Percentiles rank a stretch among this genome's conserved stretches.
phyloP scores from a whole-genome alignment of 23 tunicate species.

The Ascidia mentula region DNA sequence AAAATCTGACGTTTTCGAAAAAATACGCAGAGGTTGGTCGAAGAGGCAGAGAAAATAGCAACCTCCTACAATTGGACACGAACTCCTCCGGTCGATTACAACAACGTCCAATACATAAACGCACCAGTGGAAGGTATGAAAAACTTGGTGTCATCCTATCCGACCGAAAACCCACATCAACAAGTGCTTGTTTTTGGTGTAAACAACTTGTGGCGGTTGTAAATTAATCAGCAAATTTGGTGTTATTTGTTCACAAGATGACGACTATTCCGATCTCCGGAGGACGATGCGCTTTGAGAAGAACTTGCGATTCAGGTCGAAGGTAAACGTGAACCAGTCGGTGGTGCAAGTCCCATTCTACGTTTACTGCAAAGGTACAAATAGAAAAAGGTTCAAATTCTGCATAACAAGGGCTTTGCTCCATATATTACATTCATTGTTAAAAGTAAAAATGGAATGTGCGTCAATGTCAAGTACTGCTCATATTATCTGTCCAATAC shows the following conservation, averaged over 20 bases:
- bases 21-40: slow-evolving; percentile 29
- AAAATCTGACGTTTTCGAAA: too few species aligned
- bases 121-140: neutral
- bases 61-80: slow-evolving; percentile 5
- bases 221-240: neutral
- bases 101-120: slow-evolving; percentile 24
- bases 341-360: slow-evolving; percentile 89
- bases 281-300: slow-evolving; percentile 21
- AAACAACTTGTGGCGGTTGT: neutral
- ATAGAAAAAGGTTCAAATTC: too few species aligned
- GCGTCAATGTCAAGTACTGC: too few species aligned
- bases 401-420: too few species aligned
- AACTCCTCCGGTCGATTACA: neutral
- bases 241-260: slow-evolving; percentile 23
- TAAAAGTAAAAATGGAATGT: too few species aligned
- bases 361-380: slow-evolving; percentile 74
- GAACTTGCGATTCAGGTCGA: slow-evolving; percentile 39
- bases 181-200: neutral
- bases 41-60: slow-evolving; percentile 30
- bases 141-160: neutral
- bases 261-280: slow-evolving; percentile 39
- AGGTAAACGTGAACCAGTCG: slow-evolving; percentile 56
- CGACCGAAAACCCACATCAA: neutral
- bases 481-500: too few species aligned
- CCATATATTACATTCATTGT: too few species aligned